phyloP scores from a whole-genome alignment of 2,888 invertebrate genomes.

The Nudaria mundana region DNA sequence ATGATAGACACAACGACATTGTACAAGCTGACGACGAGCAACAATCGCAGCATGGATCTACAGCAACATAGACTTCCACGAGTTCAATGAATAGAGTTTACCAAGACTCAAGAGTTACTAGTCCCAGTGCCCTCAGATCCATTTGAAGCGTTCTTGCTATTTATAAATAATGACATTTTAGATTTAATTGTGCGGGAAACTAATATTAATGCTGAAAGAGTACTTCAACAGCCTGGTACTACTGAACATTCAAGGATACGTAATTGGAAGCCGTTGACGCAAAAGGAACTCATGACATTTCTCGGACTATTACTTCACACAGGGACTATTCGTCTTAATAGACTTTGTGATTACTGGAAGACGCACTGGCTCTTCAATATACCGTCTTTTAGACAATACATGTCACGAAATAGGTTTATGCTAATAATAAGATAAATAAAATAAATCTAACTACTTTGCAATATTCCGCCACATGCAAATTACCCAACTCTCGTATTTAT shows the following conservation, averaged over 20 bases:
- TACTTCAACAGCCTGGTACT: not conserved
- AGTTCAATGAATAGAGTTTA: no score
- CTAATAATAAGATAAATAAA: conserved; percentile 32
- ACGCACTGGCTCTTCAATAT: conserved; percentile 40
- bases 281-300: conserved; percentile 34
- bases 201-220: conserved; percentile 8
- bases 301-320: conserved; percentile 50
- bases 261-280: conserved; percentile 36
- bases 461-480: no score
- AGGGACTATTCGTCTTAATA: conserved; percentile 41
- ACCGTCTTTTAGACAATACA: conserved; percentile 28
- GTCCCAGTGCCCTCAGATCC: conserved; percentile 9
- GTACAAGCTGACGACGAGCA: no score
- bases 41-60: no score
- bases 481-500: no score
- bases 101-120: conserved; percentile 10
- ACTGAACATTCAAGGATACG: conserved; percentile 14
- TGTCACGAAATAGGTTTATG: conserved; percentile 27
- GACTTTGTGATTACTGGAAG: conserved; percentile 49
- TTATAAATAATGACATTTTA: conserved; percentile 14
- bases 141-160: conserved; percentile 11
- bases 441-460: no score
- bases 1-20: no score
- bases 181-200: conserved; percentile 10
- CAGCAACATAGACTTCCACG: no score